Conservation (phyloP, 2,888 invertebrate species). For the Chymomyza caudatula region DNA sequence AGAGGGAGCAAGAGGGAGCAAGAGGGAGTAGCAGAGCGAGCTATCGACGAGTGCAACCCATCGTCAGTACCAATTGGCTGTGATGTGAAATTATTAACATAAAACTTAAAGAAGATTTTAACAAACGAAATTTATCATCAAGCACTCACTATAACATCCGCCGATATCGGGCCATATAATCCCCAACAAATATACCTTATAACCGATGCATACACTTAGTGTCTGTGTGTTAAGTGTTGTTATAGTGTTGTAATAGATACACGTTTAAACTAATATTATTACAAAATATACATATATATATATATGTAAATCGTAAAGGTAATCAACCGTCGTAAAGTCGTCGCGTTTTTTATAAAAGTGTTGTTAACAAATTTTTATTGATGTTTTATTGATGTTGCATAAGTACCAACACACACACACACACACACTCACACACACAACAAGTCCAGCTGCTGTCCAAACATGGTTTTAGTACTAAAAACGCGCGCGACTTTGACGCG, state of each 20-base stretch:
- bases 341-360: conserved; percentile 73
- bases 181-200: neutral
- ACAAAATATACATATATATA: conserved; percentile 10
- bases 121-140: neutral
- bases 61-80: conserved; percentile 77
- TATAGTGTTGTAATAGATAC: neutral
- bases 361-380: conserved; percentile 68
- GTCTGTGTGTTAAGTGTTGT: conserved; percentile 40
- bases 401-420: conserved; percentile 49
- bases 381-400: conserved; percentile 68
- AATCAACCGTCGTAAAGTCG: conserved; percentile 60
- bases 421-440: neutral
- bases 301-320: conserved; percentile 40
- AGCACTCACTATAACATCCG: neutral
- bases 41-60: conserved; percentile 52
- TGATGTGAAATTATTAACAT: conserved; percentile 72
- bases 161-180: neutral
- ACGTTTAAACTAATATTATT: neutral
- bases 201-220: neutral
- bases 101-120: conserved; percentile 26
- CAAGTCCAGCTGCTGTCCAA: conserved; percentile 41
- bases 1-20: neutral
- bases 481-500: neutral
- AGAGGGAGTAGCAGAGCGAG: neutral
- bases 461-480: neutral